These are phyloP conservation scores for Junco hyemalis DNA, from an alignment of 2,113 vertebrate genomes.

Conservation along the genomic window DNA sequence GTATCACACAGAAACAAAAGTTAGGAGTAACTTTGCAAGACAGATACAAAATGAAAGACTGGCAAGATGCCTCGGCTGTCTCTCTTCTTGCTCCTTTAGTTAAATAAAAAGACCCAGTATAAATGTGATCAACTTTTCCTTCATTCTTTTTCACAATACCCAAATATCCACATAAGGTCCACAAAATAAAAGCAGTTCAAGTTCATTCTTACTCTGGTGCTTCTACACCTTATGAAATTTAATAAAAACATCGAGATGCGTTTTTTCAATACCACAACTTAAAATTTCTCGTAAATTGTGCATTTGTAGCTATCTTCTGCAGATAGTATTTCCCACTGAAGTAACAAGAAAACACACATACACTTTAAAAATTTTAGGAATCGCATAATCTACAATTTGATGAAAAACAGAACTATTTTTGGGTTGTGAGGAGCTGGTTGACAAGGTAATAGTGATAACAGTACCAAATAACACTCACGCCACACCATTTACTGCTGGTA, in stretches of 20 bases:
- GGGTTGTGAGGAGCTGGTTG: not conserved
- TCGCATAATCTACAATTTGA: not conserved
- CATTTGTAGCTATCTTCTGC: not conserved
- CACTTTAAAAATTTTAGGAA: not conserved
- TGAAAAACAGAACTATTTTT: constrained; percentile 3
- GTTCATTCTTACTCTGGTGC: not conserved
- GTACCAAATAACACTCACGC: not conserved
- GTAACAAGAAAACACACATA: not conserved
- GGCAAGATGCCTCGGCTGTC: not conserved
- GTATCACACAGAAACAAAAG: not conserved
- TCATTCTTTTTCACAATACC: not conserved
- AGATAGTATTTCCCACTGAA: not conserved
- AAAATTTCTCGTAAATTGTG: not conserved
- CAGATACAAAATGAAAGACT: not conserved
- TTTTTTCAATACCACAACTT: not conserved
- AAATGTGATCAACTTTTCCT: not conserved
- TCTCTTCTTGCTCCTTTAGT: not conserved
- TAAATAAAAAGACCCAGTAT: not conserved
- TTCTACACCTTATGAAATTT: not conserved
- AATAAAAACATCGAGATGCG: not conserved
- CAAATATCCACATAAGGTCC: not conserved
- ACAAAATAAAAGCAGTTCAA: not conserved
- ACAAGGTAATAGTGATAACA: not conserved
- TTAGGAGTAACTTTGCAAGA: not conserved
- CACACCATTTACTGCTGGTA: not conserved